A percentile compares a stretch with the other conserved stretches of the same genome.
These are phyloP conservation scores for Mya arenaria DNA, from an alignment of 1,140 invertebrate genomes.

Conservation along the genomic window DNA sequence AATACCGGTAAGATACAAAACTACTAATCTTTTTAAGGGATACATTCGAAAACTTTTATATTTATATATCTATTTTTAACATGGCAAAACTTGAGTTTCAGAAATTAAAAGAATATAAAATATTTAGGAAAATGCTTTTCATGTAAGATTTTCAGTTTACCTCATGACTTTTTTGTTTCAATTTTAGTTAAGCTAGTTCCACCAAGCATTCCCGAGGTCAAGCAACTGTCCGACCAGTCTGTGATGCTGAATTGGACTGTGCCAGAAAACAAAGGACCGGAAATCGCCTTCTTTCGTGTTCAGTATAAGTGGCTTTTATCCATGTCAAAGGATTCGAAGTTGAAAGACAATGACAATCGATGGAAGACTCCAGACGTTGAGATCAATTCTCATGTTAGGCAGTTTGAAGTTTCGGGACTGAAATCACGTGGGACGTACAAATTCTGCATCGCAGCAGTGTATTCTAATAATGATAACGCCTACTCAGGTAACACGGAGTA, in stretches of 20 bases:
- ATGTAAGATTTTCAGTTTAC: too few species aligned
- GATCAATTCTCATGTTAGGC: conserved; percentile 88
- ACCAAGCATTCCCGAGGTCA: conserved; percentile 92
- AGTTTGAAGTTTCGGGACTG: conserved; percentile 90
- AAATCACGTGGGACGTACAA: conserved; percentile 83
- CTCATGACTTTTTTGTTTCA: too few species aligned
- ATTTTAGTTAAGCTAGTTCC: conserved; percentile 93
- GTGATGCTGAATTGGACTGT: conserved; percentile 96
- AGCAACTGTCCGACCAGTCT: conserved; percentile 91
- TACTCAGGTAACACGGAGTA: conserved; percentile 88
- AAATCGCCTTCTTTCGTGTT: conserved; percentile 95
- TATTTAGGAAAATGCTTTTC: too few species aligned
- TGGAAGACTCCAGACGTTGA: conserved; percentile 93
- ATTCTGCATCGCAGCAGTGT: conserved; percentile 53
- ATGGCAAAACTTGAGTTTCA: too few species aligned
- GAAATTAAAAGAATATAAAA: too few species aligned
- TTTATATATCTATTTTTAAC: too few species aligned
- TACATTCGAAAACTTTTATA: too few species aligned
- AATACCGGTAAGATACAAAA: too few species aligned
- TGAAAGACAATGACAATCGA: conserved; percentile 72
- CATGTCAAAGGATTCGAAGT: conserved; percentile 64
- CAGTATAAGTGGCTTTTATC: conserved; percentile 88
- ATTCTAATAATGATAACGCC: conserved; percentile 95
- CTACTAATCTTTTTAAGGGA: too few species aligned
- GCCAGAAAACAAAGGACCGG: conserved; percentile 88